Evolutionary conservation across 2,113 vertebrate species (phyloP).

Genomic region (Rhineura floridana): DNA sequence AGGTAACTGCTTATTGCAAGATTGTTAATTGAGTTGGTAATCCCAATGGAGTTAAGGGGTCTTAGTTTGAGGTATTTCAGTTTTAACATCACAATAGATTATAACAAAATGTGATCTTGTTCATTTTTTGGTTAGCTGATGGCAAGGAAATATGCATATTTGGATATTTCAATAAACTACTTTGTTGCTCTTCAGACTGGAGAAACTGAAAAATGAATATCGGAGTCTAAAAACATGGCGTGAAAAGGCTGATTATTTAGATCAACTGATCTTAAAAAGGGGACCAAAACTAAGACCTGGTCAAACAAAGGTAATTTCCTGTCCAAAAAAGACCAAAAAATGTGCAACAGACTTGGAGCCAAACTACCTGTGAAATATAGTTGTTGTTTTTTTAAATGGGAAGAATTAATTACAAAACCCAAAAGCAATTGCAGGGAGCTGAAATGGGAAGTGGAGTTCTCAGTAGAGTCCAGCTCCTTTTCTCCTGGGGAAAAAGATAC

Average conservation of each 20-base stretch:
- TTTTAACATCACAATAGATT: background rate
- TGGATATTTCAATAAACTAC: background rate
- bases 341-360: too few species aligned
- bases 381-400: too few species aligned
- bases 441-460: background rate
- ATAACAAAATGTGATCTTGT: background rate
- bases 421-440: background rate
- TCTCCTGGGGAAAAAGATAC: background rate
- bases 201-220: conserved; percentile 70
- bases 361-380: too few species aligned
- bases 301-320: conserved; percentile 36
- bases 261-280: conserved; percentile 44
- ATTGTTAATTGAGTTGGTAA: background rate
- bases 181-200: conserved; percentile 51
- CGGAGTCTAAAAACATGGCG: conserved; percentile 64
- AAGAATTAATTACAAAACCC: too few species aligned
- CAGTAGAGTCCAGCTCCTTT: background rate
- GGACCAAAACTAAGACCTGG: background rate
- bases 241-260: conserved; percentile 65
- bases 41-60: background rate
- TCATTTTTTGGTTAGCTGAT: background rate
- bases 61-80: background rate
- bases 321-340: background rate
- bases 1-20: background rate
- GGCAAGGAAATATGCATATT: background rate